Base-by-base conservation (phyloP, 1,140 invertebrate genomes). In the Drosophila micromelanica region DNA sequence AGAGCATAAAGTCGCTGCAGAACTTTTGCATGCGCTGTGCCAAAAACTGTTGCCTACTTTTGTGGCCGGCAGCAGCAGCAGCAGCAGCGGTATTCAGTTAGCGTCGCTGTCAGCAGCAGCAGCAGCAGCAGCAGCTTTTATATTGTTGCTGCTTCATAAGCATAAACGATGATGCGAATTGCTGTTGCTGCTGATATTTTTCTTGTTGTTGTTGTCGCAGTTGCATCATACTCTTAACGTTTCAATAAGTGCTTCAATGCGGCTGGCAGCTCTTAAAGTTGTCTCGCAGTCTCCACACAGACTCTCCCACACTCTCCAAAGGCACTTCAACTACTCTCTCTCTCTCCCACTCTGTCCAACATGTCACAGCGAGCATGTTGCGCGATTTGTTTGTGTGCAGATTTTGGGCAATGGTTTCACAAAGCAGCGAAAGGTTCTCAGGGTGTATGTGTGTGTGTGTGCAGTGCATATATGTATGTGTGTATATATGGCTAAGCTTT, bases 331-430 rank as follows among this genome's bases (percentile, higher is more conserved):
- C 17, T 12, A 9, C 51, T 48, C 30, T 57, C 32, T 11, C 54
- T 23, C 40, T 46, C 27, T 57, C 32, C 13, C 54, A 35, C 40
- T 46, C 27, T 37, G 8, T 3, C 60, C 59, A 46, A 51, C n/a
- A 37, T 70, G 73, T 81, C 78, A 46, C 51, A 60, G 57, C 57
- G 65, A 71, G 73, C 70, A 61, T 86, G 61, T 87, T 78, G 38
- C 67, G 56, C 74, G 78, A 81, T 87, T 87, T 85, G 82, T 84
- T 80, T 69, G 80, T 51, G 60, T 86, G 81, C 68, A 46, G 68
- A 76, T 78, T 78, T 59, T 56, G 43, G 27, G 48, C 63, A 57
- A 65, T 65, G 52, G 60, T 57, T 64, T 64, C 43, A 59, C 54
- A 57, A 60, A 72, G 57, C 62, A 65, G 32, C 51, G 13, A 56